Evolutionary conservation across 2,888 invertebrate genomes (phyloP), one percentile per base, ranked within the genome.

Genomic region (Eristalinus sepulchralis): DNA sequence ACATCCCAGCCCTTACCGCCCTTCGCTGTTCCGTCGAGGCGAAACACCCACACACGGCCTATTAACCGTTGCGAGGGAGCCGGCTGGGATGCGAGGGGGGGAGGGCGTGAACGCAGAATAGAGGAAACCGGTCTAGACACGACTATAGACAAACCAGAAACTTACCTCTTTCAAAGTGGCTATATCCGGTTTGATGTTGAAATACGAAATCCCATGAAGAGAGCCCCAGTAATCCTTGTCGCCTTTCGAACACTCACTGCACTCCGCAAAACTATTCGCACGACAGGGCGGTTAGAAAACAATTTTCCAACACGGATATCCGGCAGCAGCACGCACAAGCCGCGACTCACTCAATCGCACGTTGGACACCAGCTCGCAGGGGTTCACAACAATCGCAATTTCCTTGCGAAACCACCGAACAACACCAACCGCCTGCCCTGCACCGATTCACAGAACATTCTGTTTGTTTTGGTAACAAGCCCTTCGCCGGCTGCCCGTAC

Each of bases 231-330:
- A 72, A 72, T 67, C 79, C 79, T 71, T 80, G 24, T 36, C 55
- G 72, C 36, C 53, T 67, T 27, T 55, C 36, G 9, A 22, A 57
- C 55, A 22, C 66, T 57, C 64, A 79, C 70, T 22, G 34, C 33
- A 22, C 34, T 36, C 80, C 75, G 79, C 75, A 75, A 85, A 81
- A 85, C 70, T 73, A 68, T 72, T 63, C 72, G 53, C 81, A 68
- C 81, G 62, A 27, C 39, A 77, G 47, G n/a, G 39, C 64, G 72
- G 71, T 84, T 31, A 63, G 47, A 55, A 73, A 60, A 81, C 64
- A 72, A 85, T 70, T 77, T 76, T 73, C 33, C 27, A 78, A 77
- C 71, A 71, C 81, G 84, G 84, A 81, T 73, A 70, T 81, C 85
- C 77, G 85, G 81, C 55, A 76, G 17, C 53, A 71, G 39, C 60